These are phyloP conservation scores for Gracilinanus agilis DNA, from an alignment of 2,113 vertebrate species.

Conservation along the genomic window DNA sequence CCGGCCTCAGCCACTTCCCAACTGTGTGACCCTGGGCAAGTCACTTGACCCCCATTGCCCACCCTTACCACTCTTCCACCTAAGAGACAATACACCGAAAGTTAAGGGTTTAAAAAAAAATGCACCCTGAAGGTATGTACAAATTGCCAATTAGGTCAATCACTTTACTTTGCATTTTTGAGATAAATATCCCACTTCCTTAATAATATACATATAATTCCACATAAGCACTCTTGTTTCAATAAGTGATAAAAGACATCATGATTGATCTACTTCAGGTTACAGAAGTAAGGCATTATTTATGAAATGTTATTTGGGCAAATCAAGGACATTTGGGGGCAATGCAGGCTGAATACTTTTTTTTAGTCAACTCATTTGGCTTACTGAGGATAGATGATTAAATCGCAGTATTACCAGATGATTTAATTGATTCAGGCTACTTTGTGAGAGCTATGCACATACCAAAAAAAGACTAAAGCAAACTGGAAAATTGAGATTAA, in stretches of 20 bases:
- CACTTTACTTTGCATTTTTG: background rate
- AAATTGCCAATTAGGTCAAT: background rate
- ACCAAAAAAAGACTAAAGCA: background rate
- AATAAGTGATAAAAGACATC: background rate
- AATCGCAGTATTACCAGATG: background rate
- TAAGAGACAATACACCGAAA: no score
- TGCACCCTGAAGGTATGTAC: background rate
- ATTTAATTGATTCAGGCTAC: background rate
- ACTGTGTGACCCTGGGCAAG: no score
- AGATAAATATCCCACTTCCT: background rate
- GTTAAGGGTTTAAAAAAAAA: background rate
- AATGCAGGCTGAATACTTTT: background rate
- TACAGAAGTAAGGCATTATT: background rate
- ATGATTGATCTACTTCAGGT: background rate
- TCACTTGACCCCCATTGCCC: no score
- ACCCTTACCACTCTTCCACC: no score
- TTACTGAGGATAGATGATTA: background rate
- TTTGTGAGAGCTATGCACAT: background rate
- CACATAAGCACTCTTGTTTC: background rate
- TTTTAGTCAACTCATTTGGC: background rate
- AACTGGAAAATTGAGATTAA: background rate
- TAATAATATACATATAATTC: background rate
- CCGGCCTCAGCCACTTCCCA: no score
- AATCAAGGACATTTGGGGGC: background rate
- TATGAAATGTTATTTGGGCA: background rate